Evolutionary conservation across 2,888 invertebrate genomes (phyloP).

Genomic region (Eupithecia pulchellata): DNA sequence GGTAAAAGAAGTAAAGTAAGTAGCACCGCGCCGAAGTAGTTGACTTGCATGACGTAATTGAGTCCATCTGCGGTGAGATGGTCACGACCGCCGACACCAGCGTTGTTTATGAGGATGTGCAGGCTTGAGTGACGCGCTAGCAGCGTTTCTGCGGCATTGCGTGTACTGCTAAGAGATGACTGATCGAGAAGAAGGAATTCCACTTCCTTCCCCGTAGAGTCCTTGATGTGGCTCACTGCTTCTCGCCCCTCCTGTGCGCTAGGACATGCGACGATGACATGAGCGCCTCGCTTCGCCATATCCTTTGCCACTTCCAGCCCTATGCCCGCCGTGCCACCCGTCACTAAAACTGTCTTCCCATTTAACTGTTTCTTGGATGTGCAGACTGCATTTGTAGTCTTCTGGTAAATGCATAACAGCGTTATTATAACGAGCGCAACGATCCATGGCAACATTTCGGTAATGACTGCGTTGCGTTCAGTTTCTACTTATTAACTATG

Average conservation of each 20-base stretch:
- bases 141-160: constrained; percentile 91
- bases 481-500: neutral
- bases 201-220: constrained; percentile 87
- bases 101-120: constrained; percentile 94
- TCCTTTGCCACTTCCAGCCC: constrained; percentile 68
- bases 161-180: constrained; percentile 88
- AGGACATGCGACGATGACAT: constrained; percentile 68
- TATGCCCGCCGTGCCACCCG: constrained; percentile 70
- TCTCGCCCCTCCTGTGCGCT: constrained; percentile 59
- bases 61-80: constrained; percentile 89
- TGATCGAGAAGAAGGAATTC: constrained; percentile 89
- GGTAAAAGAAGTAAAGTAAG: constrained; percentile 94
- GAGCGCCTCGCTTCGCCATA: constrained; percentile 64
- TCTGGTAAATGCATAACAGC: constrained; percentile 26
- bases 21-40: constrained; percentile 96
- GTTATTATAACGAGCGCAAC: constrained; percentile 11
- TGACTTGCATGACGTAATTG: constrained; percentile 94
- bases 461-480: neutral
- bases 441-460: constrained; percentile 25
- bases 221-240: constrained; percentile 84
- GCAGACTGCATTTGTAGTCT: constrained; percentile 45
- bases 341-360: constrained; percentile 61
- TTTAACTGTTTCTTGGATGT: constrained; percentile 51
- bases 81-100: constrained; percentile 88
- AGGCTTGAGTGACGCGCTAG: constrained; percentile 87